A percentile compares a stretch with the other conserved stretches of the same genome.
Conservation (phyloP, 2,888 invertebrate species). For the Pardosa pseudoannulata region DNA sequence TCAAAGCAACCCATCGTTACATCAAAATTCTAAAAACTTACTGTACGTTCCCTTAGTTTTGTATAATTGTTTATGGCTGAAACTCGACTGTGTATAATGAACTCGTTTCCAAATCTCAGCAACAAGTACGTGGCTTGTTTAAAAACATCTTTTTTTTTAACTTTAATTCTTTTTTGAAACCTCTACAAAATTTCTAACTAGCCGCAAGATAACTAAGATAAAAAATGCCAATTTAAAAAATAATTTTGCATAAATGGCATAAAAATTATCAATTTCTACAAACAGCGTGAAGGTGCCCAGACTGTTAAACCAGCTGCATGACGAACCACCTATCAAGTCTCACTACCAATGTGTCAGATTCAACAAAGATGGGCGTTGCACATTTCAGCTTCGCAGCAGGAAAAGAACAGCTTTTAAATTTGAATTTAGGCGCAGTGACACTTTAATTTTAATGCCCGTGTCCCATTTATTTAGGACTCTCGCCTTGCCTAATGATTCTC, state of each 20-base stretch:
- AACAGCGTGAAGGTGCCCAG: background rate
- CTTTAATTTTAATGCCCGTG: slow-evolving; percentile 62
- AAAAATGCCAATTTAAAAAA: too few species aligned
- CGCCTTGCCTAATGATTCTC: background rate
- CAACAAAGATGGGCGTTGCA: slow-evolving; percentile 35
- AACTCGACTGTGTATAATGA: too few species aligned
- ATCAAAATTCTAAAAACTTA: too few species aligned
- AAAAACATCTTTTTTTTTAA: too few species aligned
- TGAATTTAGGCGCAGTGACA: slow-evolving; percentile 63
- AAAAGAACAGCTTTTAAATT: slow-evolving; percentile 39
- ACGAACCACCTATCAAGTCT: background rate
- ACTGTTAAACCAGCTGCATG: background rate
- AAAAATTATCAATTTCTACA: background rate
- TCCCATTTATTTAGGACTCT: slow-evolving; percentile 11
- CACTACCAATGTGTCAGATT: background rate
- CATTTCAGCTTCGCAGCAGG: slow-evolving; percentile 31
- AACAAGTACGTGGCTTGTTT: too few species aligned
- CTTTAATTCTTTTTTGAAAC: too few species aligned
- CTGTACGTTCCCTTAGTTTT: too few species aligned
- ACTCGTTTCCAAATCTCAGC: too few species aligned
- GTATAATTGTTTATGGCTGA: too few species aligned
- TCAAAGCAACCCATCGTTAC: too few species aligned
- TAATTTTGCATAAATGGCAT: background rate
- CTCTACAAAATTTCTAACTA: too few species aligned
- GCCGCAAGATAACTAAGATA: too few species aligned